A percentile compares a stretch with the other conserved stretches of the same genome.
Conservation (phyloP, 2,888 invertebrate species). For the Pammene fasciana region DNA sequence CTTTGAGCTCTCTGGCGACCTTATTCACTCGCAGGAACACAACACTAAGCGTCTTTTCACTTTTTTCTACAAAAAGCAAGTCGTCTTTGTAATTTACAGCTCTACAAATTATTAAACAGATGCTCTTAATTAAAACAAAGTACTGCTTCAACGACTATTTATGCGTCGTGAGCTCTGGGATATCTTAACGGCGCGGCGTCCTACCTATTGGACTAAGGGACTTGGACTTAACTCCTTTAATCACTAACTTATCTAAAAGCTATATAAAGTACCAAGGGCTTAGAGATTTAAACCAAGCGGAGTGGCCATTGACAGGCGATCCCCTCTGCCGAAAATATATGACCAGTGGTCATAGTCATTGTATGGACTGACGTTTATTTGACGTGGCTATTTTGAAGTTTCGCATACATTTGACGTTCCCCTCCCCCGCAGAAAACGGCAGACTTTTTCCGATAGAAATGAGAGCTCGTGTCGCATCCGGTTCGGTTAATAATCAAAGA, state of each 20-base stretch:
- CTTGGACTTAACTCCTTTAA: slow-evolving; percentile 6
- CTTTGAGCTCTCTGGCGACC: too few relatives aligned
- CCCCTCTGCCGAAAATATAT: too few relatives aligned
- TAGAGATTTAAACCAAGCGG: too few relatives aligned
- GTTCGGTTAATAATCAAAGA: too few relatives aligned
- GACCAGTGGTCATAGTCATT: too few relatives aligned
- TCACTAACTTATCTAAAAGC: not conserved
- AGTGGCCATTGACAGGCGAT: too few relatives aligned
- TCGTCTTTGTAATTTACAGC: slow-evolving; percentile 36
- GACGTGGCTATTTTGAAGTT: too few relatives aligned
- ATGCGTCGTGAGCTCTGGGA: slow-evolving; percentile 45
- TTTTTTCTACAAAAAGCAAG: slow-evolving; percentile 22
- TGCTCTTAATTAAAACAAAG: slow-evolving; percentile 37
- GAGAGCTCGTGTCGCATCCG: too few relatives aligned
- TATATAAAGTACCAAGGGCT: not conserved
- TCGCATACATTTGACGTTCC: too few relatives aligned
- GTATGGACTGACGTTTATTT: too few relatives aligned
- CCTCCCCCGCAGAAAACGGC: too few relatives aligned
- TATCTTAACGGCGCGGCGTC: slow-evolving; percentile 47
- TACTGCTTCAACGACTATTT: slow-evolving; percentile 36
- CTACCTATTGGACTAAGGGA: slow-evolving; percentile 7
- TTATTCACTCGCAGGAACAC: not conserved
- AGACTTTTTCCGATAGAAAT: too few relatives aligned
- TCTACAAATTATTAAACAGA: slow-evolving; percentile 34
- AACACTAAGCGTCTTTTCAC: slow-evolving; percentile 5